Conservation (phyloP, 2,797 vertebrate genomes). For the Prionace glauca region DNA sequence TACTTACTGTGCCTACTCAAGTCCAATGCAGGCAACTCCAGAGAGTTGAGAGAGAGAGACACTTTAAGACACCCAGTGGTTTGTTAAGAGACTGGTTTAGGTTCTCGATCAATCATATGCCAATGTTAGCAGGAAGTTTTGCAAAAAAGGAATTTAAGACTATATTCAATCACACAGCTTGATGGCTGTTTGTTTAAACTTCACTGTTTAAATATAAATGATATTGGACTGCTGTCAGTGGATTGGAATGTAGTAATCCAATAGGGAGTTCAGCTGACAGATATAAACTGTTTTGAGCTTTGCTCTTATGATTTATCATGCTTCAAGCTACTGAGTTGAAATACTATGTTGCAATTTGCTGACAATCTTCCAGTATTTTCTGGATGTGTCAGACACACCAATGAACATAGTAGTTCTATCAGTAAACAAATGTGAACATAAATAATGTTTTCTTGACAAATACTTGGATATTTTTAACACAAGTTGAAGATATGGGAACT, state of each 20-base stretch:
- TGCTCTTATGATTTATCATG: not conserved
- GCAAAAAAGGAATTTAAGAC: not conserved
- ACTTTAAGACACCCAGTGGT: too few species aligned
- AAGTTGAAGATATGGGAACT: not conserved
- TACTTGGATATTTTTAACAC: not conserved
- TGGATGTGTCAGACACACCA: not conserved
- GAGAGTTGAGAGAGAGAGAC: too few species aligned
- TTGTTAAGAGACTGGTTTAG: too few species aligned
- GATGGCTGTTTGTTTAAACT: not conserved
- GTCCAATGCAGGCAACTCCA: too few species aligned
- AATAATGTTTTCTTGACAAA: not conserved
- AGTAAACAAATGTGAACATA: not conserved
- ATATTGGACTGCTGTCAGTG: not conserved
- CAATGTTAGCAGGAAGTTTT: not conserved
- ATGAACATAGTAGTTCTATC: not conserved
- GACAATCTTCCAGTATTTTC: not conserved
- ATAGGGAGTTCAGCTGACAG: conserved; percentile 8
- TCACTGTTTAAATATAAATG: not conserved
- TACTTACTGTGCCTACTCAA: too few species aligned
- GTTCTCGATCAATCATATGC: not conserved
- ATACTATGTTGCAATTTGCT: not conserved
- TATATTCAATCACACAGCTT: not conserved
- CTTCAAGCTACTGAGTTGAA: not conserved
- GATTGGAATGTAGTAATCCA: conserved; percentile 6
- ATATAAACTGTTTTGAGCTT: conserved; percentile 20